phyloP scores from a whole-genome alignment of 2,888 invertebrate genomes.

The Sipunculus nudus region DNA sequence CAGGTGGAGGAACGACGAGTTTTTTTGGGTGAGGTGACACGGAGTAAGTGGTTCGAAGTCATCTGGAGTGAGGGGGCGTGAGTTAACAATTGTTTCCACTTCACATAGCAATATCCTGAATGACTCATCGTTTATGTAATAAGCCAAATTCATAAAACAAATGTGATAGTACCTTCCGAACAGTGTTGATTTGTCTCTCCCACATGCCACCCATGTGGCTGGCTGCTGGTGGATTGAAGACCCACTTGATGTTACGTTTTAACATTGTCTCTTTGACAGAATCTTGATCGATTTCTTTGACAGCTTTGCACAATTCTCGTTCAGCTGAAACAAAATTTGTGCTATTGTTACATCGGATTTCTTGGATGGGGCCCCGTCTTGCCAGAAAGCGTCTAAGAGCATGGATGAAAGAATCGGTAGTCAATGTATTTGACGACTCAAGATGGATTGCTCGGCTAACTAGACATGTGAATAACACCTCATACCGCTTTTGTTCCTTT shows the following conservation, averaged over 20 bases:
- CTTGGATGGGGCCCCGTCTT: slow-evolving; percentile 21
- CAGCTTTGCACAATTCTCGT: slow-evolving; percentile 6
- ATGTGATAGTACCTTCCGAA: slow-evolving; percentile 31
- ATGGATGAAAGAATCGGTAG: slow-evolving; percentile 40
- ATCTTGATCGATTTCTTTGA: slow-evolving; percentile 14
- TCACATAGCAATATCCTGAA: slow-evolving; percentile 37
- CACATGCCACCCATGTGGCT: slow-evolving; percentile 46
- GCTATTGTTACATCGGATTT: slow-evolving; percentile 1
- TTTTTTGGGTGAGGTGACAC: slow-evolving; percentile 12
- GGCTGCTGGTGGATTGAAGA: slow-evolving; percentile 42
- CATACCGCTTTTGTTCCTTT: slow-evolving; percentile 49
- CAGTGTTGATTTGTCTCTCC: slow-evolving; percentile 44
- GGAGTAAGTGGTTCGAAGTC: slow-evolving; percentile 18
- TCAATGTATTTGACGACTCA: slow-evolving; percentile 37
- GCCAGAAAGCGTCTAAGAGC: slow-evolving; percentile 33
- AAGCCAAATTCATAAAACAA: slow-evolving; percentile 18
- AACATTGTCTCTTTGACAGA: too few relatives aligned
- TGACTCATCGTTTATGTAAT: slow-evolving; percentile 26
- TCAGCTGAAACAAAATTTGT: slow-evolving; percentile 22
- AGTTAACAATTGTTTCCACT: slow-evolving; percentile 30
- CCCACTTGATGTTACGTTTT: too few relatives aligned
- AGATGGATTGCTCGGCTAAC: slow-evolving; percentile 51
- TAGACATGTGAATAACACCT: slow-evolving; percentile 55
- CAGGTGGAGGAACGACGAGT: too few relatives aligned
- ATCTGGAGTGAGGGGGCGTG: slow-evolving; percentile 31